Percentiles rank a stretch among this genome's conserved stretches.
Conservation (phyloP, 1,140 invertebrate species). For the Centruroides sculpturatus region DNA sequence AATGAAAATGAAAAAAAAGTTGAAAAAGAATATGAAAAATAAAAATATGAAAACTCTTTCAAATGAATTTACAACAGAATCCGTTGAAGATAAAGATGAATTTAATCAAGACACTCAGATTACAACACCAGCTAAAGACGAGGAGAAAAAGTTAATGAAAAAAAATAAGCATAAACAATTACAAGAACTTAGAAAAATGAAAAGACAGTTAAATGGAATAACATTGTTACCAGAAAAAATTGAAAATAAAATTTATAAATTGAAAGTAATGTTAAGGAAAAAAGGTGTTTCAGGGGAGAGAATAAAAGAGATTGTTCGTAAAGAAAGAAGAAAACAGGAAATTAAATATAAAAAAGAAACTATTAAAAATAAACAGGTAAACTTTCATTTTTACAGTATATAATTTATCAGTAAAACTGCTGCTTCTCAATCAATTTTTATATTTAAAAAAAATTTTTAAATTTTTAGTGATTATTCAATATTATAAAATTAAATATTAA, state of each 20-base stretch:
- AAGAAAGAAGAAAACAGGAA: constrained; percentile 12
- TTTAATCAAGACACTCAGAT: background rate
- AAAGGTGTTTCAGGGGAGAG: constrained; percentile 5
- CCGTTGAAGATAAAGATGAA: background rate
- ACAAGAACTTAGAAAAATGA: background rate
- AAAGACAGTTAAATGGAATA: constrained; percentile 2
- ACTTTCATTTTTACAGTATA: too few species aligned
- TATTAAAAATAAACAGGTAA: too few species aligned
- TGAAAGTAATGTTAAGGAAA: constrained; percentile 8
- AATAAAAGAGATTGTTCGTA: constrained; percentile 8
- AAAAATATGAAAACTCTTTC: background rate
- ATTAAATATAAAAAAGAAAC: constrained; percentile 5
- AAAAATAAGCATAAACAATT: constrained; percentile 1
- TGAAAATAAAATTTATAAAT: constrained; percentile 10
- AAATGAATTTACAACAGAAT: background rate
- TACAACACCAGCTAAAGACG: background rate
- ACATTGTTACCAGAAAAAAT: constrained; percentile 10
- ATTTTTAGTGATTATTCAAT: too few species aligned
- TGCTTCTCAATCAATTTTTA: too few species aligned
- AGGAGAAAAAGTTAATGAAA: constrained; percentile 3
- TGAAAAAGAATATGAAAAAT: background rate
- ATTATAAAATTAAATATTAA: too few species aligned
- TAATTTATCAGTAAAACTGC: too few species aligned
- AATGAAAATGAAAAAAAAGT: background rate
- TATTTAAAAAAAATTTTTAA: too few species aligned